Evolutionary conservation across 2,113 vertebrate genomes (phyloP).

Genomic region (Saimiri boliviensis): DNA sequence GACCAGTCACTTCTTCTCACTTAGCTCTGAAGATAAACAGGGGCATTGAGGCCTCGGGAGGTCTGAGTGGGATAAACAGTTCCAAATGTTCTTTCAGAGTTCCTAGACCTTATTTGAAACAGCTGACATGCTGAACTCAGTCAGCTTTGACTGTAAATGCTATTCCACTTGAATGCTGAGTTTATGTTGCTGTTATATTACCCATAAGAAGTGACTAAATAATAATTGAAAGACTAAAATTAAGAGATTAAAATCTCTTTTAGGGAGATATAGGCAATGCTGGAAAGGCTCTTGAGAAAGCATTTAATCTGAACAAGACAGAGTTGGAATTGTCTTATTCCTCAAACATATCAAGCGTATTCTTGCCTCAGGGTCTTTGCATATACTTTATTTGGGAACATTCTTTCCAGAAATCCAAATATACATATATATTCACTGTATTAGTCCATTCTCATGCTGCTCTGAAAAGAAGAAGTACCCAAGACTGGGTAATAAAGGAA

Average conservation of each 20-base stretch:
- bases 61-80: neutral
- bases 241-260: neutral
- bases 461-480: too few species aligned
- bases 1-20: neutral
- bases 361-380: neutral
- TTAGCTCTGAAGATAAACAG: neutral
- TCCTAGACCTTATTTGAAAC: neutral
- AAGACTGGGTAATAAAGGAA: too few species aligned
- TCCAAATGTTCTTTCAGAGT: neutral
- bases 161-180: neutral
- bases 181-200: neutral
- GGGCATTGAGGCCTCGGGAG: neutral
- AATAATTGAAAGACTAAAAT: neutral
- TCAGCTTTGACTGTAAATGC: neutral
- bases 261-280: neutral
- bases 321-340: neutral
- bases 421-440: too few species aligned
- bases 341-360: neutral
- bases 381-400: neutral
- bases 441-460: too few species aligned
- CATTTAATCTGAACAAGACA: neutral
- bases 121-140: neutral
- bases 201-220: neutral
- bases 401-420: neutral
- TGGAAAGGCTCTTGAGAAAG: slow-evolving; percentile 32